Conservation (phyloP, 2,888 invertebrate genomes). For the Eilema griseolum region DNA sequence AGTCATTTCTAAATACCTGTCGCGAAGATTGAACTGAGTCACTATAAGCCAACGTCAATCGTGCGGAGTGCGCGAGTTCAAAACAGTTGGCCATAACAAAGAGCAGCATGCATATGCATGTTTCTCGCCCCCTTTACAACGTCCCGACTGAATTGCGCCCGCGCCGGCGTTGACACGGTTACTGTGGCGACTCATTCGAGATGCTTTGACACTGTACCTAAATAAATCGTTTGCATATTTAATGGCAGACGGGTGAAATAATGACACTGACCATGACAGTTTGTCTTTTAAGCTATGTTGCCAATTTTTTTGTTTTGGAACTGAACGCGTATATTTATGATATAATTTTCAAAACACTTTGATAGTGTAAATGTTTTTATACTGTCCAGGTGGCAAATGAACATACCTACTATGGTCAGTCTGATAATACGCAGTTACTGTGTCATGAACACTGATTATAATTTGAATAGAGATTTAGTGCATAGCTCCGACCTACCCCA, state of each 20-base stretch:
- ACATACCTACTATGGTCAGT: neutral
- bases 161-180: slow-evolving; percentile 65
- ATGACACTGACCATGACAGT: slow-evolving; percentile 7
- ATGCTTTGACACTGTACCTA: slow-evolving; percentile 60
- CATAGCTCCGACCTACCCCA: too few relatives aligned
- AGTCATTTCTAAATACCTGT: slow-evolving; percentile 31
- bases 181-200: slow-evolving; percentile 60
- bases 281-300: slow-evolving; percentile 2
- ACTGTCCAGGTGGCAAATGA: neutral
- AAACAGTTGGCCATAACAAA: slow-evolving; percentile 72
- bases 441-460: neutral
- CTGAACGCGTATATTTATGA: neutral
- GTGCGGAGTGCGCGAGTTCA: slow-evolving; percentile 62
- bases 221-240: slow-evolving; percentile 36
- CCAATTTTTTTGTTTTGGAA: neutral
- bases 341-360: neutral
- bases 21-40: slow-evolving; percentile 41
- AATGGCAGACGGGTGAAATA: slow-evolving; percentile 9
- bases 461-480: neutral
- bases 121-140: slow-evolving; percentile 64
- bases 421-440: neutral
- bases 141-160: slow-evolving; percentile 49
- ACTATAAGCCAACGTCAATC: slow-evolving; percentile 55
- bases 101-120: slow-evolving; percentile 80
- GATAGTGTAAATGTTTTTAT: neutral